These are phyloP conservation scores for Coilia nasus DNA, from an alignment of 2,797 vertebrate species.

Conservation along the genomic window DNA sequence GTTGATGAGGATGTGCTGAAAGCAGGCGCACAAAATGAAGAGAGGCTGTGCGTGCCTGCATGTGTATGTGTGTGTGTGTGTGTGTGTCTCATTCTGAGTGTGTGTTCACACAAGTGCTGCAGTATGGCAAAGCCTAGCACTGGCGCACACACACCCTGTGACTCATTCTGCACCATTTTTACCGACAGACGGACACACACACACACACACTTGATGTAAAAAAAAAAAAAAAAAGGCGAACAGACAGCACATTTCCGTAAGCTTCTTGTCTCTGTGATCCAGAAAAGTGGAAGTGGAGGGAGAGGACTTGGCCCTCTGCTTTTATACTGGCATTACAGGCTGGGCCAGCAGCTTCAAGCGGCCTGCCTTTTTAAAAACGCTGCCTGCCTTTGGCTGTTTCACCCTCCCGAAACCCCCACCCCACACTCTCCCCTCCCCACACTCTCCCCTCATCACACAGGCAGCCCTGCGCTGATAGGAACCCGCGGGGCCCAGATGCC, in stretches of 20 bases:
- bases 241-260: not conserved
- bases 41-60: not conserved
- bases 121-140: not conserved
- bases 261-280: not conserved
- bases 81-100: not conserved
- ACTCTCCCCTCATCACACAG: not conserved
- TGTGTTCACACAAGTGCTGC: constrained; percentile 3
- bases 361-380: not conserved
- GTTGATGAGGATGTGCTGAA: not conserved
- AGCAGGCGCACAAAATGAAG: not conserved
- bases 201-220: not conserved
- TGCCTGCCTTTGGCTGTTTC: not conserved
- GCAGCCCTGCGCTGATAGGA: not conserved
- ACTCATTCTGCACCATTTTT: constrained; percentile 36
- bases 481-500: not conserved
- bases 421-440: not conserved
- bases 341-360: not conserved
- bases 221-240: not conserved
- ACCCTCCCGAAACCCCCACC: not conserved
- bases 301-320: not conserved
- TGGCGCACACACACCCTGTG: constrained; percentile 26
- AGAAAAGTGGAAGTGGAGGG: not conserved
- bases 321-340: not conserved
- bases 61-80: constrained; percentile 22
- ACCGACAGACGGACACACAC: not conserved